phyloP scores from a whole-genome alignment of 2,113 vertebrate genomes.

The Alexandromys fortis region DNA sequence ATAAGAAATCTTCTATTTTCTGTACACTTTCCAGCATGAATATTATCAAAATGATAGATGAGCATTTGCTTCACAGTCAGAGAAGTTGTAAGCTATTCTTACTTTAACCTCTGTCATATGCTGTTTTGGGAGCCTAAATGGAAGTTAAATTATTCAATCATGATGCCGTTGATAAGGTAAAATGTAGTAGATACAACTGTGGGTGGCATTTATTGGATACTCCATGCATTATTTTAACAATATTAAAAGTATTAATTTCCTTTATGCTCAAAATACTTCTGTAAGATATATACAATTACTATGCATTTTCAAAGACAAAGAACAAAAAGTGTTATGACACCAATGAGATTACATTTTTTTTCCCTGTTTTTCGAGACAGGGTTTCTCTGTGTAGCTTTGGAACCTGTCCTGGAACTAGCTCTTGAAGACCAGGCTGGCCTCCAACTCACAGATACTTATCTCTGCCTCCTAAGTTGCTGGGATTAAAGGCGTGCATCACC shows the following conservation, averaged over 20 bases:
- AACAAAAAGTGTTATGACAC: background rate
- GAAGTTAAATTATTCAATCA: background rate
- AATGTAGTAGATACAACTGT: background rate
- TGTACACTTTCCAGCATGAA: background rate
- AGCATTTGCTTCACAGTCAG: background rate
- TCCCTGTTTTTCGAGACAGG: too few species aligned
- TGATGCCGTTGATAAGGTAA: background rate
- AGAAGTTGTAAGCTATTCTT: background rate
- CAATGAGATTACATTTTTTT: background rate
- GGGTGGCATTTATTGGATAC: background rate
- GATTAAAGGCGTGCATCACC: too few species aligned
- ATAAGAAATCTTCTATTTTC: background rate
- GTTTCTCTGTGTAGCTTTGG: too few species aligned
- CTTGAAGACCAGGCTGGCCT: too few species aligned
- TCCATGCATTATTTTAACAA: background rate
- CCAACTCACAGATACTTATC: too few species aligned
- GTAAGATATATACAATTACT: background rate
- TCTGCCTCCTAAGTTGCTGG: too few species aligned
- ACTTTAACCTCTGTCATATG: background rate
- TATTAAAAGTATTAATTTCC: background rate
- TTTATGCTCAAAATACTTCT: background rate
- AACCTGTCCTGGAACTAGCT: too few species aligned
- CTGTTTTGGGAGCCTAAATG: background rate
- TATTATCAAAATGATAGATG: background rate
- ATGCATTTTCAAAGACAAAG: background rate